Base-by-base conservation (phyloP, 2,888 invertebrate genomes). In the Tipula confusa region DNA sequence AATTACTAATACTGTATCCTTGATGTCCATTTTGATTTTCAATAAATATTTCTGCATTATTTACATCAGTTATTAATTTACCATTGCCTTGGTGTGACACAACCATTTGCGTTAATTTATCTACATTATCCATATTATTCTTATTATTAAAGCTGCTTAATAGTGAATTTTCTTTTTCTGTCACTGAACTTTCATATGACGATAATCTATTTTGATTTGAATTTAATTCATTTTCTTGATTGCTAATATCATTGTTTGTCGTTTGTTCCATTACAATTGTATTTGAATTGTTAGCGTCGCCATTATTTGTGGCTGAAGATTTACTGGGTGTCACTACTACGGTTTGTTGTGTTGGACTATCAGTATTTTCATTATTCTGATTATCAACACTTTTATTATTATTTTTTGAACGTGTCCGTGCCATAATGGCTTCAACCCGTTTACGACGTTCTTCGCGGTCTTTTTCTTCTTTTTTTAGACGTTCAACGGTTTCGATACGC, bases 391-490 rank as follows among this genome's bases (percentile, higher is more conserved):
- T 29, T 80, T 29, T 31, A 80, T 80, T 80, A 2, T 29, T 29
- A 84, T 86, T 86, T 85, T 88, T 89, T 5, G 84, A 82, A 84
- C 97, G 91, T n/a, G 97, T 97, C 87, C 97, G 91, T 83, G 94
- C 93, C 97, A 97, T 97, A 87, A 97, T 97, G 84, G 96, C 96
- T 89, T 97, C 97, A 29, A 97, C 97, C 84, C 97, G 92, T 89
- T 96, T 97, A 87, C 97, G 95, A 87, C 98, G 91, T 84, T 94
- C 95, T 87, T 95, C 93, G 84, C 98, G 91, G 88, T 98, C 98
- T 87, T 94, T 95, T 89, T 98, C 98, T 89, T 98, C 98, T 86
- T 93, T 93, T 87, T 93, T 94, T 85, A 95, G 91, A 84, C 94
- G 92, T 89, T 97, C 96, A 83, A 95, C 95, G 89, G 95, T 94